phyloP scores from a whole-genome alignment of 2,888 invertebrate species.

The Tubulanus polymorphus region DNA sequence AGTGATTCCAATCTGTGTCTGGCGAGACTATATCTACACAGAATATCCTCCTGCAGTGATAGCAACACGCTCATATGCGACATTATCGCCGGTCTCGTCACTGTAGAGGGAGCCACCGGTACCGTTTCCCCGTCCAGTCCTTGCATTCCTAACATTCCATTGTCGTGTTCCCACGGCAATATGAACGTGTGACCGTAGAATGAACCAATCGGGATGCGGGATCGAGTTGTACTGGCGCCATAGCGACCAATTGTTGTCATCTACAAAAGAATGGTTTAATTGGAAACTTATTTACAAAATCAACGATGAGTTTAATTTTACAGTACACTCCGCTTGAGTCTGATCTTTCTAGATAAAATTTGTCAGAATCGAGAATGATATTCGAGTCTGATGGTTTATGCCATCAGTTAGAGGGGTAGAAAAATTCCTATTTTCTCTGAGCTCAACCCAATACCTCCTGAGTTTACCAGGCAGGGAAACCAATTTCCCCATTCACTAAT shows the following conservation, averaged over 20 bases:
- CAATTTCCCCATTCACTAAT: too few relatives aligned
- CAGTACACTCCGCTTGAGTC: too few relatives aligned
- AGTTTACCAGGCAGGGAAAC: too few relatives aligned
- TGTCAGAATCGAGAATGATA: too few relatives aligned
- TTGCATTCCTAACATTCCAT: constrained; percentile 10
- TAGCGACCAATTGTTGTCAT: constrained; percentile 87
- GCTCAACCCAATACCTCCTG: too few relatives aligned
- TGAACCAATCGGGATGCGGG: constrained; percentile 86
- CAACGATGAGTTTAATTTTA: too few relatives aligned
- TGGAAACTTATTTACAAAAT: too few relatives aligned
- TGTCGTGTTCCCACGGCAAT: constrained; percentile 61
- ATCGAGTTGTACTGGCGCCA: constrained; percentile 84
- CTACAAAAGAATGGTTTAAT: too few relatives aligned
- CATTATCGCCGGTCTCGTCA: constrained; percentile 20
- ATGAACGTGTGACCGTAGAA: constrained; percentile 84
- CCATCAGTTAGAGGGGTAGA: too few relatives aligned
- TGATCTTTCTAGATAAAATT: too few relatives aligned
- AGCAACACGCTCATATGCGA: constrained; percentile 62
- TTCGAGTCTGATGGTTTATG: too few relatives aligned
- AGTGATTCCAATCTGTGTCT: constrained; percentile 78
- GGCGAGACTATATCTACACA: constrained; percentile 76
- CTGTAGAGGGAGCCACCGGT: background rate
- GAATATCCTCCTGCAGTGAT: constrained; percentile 73
- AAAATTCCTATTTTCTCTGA: too few relatives aligned
- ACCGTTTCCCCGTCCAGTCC: background rate